Percentiles rank a stretch among this genome's conserved stretches.
These are phyloP conservation scores for Dinomys branickii DNA, from an alignment of 2,113 vertebrate genomes.

Conservation along the genomic window DNA sequence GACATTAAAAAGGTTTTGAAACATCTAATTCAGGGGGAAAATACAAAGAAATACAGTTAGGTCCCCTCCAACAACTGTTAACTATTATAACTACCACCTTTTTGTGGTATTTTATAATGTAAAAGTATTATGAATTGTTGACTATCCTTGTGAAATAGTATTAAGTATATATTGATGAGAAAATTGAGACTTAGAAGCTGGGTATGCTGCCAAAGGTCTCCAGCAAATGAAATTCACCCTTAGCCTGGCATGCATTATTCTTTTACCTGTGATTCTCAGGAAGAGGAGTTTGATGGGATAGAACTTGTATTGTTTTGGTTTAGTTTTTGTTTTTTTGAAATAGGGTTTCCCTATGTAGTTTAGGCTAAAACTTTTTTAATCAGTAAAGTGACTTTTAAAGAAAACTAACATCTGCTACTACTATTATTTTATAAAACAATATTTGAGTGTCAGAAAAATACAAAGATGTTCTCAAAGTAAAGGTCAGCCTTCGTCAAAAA, in stretches of 20 bases:
- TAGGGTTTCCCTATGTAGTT: neutral
- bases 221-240: neutral
- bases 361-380: neutral
- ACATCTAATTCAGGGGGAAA: neutral
- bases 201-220: neutral
- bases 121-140: neutral
- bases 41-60: constrained; percentile 24
- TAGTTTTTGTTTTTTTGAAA: neutral
- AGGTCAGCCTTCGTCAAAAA: neutral
- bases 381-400: constrained; percentile 30
- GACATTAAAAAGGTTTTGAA: constrained; percentile 1
- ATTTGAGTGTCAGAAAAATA: constrained; percentile 30
- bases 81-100: neutral
- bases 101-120: neutral
- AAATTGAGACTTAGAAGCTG: neutral
- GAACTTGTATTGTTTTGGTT: neutral
- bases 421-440: constrained; percentile 16
- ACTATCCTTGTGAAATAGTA: neutral
- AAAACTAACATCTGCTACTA: neutral
- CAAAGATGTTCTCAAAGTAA: neutral
- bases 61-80: neutral
- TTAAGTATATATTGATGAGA: neutral
- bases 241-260: neutral
- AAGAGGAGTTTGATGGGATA: neutral
- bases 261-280: neutral